Conservation (phyloP, 2,797 vertebrate genomes). For the Xyrichtys novacula region DNA sequence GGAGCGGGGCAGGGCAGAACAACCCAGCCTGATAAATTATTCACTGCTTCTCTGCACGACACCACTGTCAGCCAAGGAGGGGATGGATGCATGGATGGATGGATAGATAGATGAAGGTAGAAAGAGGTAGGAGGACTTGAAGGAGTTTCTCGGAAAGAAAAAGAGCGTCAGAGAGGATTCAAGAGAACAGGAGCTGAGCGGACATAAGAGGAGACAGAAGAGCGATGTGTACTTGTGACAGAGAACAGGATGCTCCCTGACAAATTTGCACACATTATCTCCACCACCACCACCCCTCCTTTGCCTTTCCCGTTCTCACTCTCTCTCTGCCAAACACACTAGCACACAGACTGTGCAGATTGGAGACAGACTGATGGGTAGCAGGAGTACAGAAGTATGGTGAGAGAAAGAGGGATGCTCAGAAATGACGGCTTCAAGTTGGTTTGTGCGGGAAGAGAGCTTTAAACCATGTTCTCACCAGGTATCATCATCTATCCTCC, state of each 20-base stretch:
- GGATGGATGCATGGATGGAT: conserved; percentile 31
- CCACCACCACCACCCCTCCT: conserved; percentile 31
- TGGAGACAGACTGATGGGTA: conserved; percentile 32
- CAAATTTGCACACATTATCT: conserved; percentile 68
- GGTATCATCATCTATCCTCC: not conserved
- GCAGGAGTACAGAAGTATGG: conserved; percentile 23
- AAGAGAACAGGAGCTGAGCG: conserved; percentile 29
- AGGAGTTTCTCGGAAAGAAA: conserved; percentile 15
- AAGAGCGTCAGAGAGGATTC: conserved; percentile 2
- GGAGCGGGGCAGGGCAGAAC: conserved; percentile 59
- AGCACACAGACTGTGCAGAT: conserved; percentile 18
- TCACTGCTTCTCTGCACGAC: conserved; percentile 72
- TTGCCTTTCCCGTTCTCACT: conserved; percentile 5
- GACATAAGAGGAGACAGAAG: conserved; percentile 46
- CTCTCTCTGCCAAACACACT: not conserved
- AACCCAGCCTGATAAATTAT: conserved; percentile 78
- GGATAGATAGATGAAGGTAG: conserved; percentile 24
- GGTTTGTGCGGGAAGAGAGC: not conserved
- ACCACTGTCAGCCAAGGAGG: conserved; percentile 57
- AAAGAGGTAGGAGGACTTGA: conserved; percentile 36
- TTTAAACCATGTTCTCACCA: not conserved
- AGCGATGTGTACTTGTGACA: conserved; percentile 64
- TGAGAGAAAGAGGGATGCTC: conserved; percentile 26
- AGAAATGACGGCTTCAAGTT: not conserved
- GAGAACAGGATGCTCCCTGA: conserved; percentile 69